Conservation (phyloP, 92 coral and sea anemone genomes). For the Umimayanthus kanabou region DNA sequence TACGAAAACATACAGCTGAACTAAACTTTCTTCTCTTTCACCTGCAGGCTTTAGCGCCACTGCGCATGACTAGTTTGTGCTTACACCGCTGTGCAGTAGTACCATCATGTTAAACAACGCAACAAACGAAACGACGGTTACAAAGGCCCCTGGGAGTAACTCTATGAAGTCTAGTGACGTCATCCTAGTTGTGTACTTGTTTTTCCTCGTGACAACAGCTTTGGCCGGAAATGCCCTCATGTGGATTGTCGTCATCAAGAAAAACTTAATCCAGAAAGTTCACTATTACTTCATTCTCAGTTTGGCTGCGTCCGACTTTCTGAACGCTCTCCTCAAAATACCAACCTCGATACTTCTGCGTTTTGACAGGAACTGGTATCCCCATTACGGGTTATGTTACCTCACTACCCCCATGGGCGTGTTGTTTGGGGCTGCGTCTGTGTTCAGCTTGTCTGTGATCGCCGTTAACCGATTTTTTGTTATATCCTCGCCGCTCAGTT, state of each 20-base stretch:
- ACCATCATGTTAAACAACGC: constrained; percentile 30
- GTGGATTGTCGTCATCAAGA: constrained; percentile 72
- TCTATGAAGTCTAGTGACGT: constrained; percentile 59
- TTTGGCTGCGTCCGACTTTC: constrained; percentile 78
- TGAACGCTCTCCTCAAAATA: constrained; percentile 86
- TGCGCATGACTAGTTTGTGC: neutral
- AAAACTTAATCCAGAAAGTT: constrained; percentile 78
- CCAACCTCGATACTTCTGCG: constrained; percentile 81
- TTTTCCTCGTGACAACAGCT: constrained; percentile 71
- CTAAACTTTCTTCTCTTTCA: neutral
- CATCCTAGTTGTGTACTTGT: constrained; percentile 71
- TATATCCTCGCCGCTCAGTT: constrained; percentile 88
- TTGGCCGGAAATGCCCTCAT: constrained; percentile 75
- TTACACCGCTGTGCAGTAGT: constrained; percentile 5
- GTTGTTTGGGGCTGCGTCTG: constrained; percentile 96
- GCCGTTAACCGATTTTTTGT: constrained; percentile 91
- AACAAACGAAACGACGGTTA: constrained; percentile 46
- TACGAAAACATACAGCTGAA: neutral
- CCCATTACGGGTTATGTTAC: constrained; percentile 83
- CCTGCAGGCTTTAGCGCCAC: constrained; percentile 10
- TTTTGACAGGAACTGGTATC: constrained; percentile 92
- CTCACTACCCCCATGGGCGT: constrained; percentile 97
- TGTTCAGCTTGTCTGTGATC: constrained; percentile 84
- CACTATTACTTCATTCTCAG: constrained; percentile 91
- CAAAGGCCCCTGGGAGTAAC: constrained; percentile 47